phyloP scores from a whole-genome alignment of 2,888 invertebrate genomes.

The Campaea margaritaria region DNA sequence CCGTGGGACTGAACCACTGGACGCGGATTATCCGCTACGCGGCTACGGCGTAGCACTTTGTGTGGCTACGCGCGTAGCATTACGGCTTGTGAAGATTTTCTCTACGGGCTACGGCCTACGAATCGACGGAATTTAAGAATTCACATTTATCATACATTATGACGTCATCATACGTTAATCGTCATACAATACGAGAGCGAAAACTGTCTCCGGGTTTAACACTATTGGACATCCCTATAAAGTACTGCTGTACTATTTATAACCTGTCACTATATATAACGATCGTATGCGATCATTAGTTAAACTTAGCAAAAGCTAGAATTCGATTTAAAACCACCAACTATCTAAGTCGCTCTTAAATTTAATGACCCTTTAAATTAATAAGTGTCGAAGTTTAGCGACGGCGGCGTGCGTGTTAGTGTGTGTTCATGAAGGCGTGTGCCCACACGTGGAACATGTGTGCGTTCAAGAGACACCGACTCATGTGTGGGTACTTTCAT shows the following conservation, averaged over 20 bases:
- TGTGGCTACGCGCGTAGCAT: slow-evolving; percentile 69
- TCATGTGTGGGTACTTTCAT: slow-evolving; percentile 92
- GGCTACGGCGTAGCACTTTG: slow-evolving; percentile 73
- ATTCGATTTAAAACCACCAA: slow-evolving; percentile 43
- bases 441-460: slow-evolving; percentile 46
- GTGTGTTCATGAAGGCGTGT: slow-evolving; percentile 54
- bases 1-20: slow-evolving; percentile 79
- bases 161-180: too few species aligned
- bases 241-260: not conserved
- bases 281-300: slow-evolving; percentile 21
- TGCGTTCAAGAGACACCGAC: slow-evolving; percentile 76
- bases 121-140: slow-evolving; percentile 6
- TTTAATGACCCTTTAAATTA: slow-evolving; percentile 80
- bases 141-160: too few species aligned
- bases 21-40: slow-evolving; percentile 77
- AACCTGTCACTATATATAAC: slow-evolving; percentile 4
- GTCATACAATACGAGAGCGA: too few species aligned
- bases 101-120: slow-evolving; percentile 36
- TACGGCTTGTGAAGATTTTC: slow-evolving; percentile 46
- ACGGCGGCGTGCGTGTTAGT: slow-evolving; percentile 46
- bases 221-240: not conserved
- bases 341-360: slow-evolving; percentile 61
- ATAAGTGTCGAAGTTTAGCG: slow-evolving; percentile 80
- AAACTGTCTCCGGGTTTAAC: too few species aligned
- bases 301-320: slow-evolving; percentile 30